phyloP scores from a whole-genome alignment of 2,888 invertebrate genomes.

The Protonemura montana region DNA sequence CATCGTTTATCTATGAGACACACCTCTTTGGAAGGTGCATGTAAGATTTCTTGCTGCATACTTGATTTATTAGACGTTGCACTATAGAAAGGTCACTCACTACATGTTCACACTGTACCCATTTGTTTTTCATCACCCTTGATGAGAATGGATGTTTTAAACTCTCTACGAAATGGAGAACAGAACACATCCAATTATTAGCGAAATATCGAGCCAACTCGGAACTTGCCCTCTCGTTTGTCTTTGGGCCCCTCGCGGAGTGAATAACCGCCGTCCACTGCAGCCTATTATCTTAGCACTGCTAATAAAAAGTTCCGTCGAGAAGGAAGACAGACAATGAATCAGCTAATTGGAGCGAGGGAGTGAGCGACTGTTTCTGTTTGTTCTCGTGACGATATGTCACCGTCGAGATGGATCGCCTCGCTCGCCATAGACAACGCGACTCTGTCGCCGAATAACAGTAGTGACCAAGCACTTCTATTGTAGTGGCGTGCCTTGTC shows the following conservation, averaged over 20 bases:
- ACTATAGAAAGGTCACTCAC: not conserved
- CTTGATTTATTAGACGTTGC: not conserved
- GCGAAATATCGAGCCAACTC: not conserved
- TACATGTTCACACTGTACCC: not conserved
- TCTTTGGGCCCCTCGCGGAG: not conserved
- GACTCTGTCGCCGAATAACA: not conserved
- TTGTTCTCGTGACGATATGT: constrained; percentile 39
- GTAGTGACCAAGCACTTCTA: constrained; percentile 1
- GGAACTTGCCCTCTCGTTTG: not conserved
- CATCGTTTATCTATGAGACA: too few relatives aligned
- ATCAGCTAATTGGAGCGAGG: constrained; percentile 43
- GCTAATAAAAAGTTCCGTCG: constrained; percentile 30
- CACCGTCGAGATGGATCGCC: constrained; percentile 37
- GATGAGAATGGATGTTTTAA: not conserved
- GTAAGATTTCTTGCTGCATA: not conserved
- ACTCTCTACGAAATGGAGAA: not conserved
- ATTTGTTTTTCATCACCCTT: not conserved
- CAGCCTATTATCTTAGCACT: constrained; percentile 44
- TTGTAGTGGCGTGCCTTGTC: not conserved
- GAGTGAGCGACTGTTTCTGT: constrained; percentile 16
- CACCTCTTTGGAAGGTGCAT: not conserved
- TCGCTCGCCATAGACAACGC: not conserved
- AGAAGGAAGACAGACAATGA: constrained; percentile 42
- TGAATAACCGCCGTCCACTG: not conserved
- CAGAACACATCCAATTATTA: not conserved